These are phyloP conservation scores for Pseudochaenichthys georgianus DNA, from an alignment of 2,797 vertebrate genomes.

Conservation along the genomic window DNA sequence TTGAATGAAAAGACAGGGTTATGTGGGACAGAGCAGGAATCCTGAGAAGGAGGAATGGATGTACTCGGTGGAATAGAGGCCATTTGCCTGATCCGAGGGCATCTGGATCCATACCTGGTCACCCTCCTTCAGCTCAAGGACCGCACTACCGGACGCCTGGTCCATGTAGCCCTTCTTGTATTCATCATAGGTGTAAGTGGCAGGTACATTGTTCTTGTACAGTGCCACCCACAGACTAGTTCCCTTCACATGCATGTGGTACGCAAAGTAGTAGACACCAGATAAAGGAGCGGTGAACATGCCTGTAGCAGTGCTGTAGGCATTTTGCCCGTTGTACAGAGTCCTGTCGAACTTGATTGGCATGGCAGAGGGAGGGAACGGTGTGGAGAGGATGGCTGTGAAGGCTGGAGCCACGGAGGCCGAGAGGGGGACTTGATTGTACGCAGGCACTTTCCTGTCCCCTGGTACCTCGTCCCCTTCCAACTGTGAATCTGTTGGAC, in stretches of 20 bases:
- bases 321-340: slow-evolving; percentile 96
- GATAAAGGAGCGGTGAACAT: slow-evolving; percentile 96
- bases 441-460: slow-evolving; percentile 89
- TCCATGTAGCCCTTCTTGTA: slow-evolving; percentile 99
- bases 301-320: slow-evolving; percentile 93
- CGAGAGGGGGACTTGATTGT: slow-evolving; percentile 89
- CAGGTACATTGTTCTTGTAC: slow-evolving; percentile 99
- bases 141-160: slow-evolving; percentile 98
- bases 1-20: slow-evolving; percentile 82
- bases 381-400: slow-evolving; percentile 95
- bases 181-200: slow-evolving; percentile 98
- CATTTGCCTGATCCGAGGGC: slow-evolving; percentile 99
- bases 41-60: slow-evolving; percentile 99
- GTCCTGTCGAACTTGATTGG: slow-evolving; percentile 98
- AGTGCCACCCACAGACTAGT: slow-evolving; percentile 98
- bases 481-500: slow-evolving; percentile 88
- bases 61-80: slow-evolving; percentile 98
- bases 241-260: slow-evolving; percentile 98
- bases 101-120: slow-evolving; percentile 99
- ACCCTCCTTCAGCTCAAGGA: slow-evolving; percentile 96
- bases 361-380: slow-evolving; percentile 96
- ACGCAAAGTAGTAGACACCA: slow-evolving; percentile 98
- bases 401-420: slow-evolving; percentile 93
- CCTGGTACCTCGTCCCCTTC: slow-evolving; percentile 90
- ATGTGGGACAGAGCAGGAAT: slow-evolving; percentile 98